These are phyloP conservation scores for Hyperopisus bebe DNA, from an alignment of 2,113 vertebrate genomes.

Conservation along the genomic window DNA sequence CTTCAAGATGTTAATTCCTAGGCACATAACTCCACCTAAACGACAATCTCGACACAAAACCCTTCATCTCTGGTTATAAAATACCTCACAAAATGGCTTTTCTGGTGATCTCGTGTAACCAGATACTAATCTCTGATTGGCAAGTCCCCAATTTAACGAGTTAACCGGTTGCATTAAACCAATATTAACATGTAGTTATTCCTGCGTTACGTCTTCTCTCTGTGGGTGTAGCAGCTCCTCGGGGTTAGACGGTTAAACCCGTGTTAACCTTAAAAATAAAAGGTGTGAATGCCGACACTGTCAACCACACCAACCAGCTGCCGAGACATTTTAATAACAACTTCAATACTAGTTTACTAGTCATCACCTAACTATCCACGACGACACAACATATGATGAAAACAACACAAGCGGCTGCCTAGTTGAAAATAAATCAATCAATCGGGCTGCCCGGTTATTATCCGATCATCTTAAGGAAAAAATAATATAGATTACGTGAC, in stretches of 20 bases:
- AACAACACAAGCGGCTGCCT: not conserved
- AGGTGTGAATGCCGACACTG: not conserved
- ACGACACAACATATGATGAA: not conserved
- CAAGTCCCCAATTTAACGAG: not conserved
- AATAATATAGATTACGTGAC: not conserved
- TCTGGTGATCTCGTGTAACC: not conserved
- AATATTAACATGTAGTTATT: not conserved
- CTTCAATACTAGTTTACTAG: not conserved
- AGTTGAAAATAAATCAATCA: not conserved
- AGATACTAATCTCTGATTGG: not conserved
- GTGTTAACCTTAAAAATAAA: not conserved
- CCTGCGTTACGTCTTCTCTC: not conserved
- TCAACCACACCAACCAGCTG: not conserved
- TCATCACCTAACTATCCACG: not conserved
- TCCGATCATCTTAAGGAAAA: not conserved
- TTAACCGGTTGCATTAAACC: not conserved
- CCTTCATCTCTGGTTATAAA: not conserved
- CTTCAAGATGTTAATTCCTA: not conserved
- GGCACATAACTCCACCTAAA: not conserved
- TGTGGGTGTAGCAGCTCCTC: not conserved
- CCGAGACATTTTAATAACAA: not conserved
- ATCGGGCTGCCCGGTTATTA: not conserved
- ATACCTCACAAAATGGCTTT: not conserved
- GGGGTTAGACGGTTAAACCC: not conserved
- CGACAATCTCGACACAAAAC: not conserved